Evolutionary conservation across 2,888 invertebrate species (phyloP), one percentile per base, ranked within the genome.

Genomic region (Oconnorella tubifera): DNA sequence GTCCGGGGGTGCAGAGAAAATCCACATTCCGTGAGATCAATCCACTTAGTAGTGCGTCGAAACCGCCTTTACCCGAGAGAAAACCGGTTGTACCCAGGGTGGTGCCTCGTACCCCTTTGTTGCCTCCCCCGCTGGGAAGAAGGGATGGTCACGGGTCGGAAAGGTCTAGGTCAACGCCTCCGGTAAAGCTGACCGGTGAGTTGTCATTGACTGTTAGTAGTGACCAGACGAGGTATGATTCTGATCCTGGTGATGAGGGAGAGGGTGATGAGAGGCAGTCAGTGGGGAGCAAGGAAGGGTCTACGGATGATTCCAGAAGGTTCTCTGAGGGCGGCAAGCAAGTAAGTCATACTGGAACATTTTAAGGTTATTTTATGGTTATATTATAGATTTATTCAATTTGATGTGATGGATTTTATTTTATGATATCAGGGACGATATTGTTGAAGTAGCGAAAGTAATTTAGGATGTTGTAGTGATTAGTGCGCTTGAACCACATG

Each of bases 31-130:
- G 10, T 40, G 40, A 19, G 40, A 10, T 19, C 19, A 40, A 10
- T 19, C 40, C 40, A 40, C 19, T 19, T 40, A 40, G 40, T 40
- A 51, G 53, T 23, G 53, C 53, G 4, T 51, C 53, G 25, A 51
- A 51, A 27, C 53, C 53, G 25, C 53, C 53, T 19, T 25, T 51
- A 27, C 53, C 53, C 14, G 53, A 51, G 53, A 10, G 53, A 23
- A 10, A 27, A 6, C 53, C 53, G 4, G 25, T 51, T 6, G 4
- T 51, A 6, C 53, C 10, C 10, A 51, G 25, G 25, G 25, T 27
- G 6, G 25, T 51, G 53, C 53, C 53, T 25, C 53, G 53, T 6
- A 23, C 53, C 25, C 53, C 53, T 25, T 27, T 23, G 53, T 6
- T 51, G 6, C 53, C 53, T 19, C 40, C 40, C 40, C 40, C 40